Percentiles rank a stretch among this genome's conserved stretches.
These are phyloP conservation scores for Aromia moschata DNA, from an alignment of 2,888 invertebrate species.

Conservation along the genomic window DNA sequence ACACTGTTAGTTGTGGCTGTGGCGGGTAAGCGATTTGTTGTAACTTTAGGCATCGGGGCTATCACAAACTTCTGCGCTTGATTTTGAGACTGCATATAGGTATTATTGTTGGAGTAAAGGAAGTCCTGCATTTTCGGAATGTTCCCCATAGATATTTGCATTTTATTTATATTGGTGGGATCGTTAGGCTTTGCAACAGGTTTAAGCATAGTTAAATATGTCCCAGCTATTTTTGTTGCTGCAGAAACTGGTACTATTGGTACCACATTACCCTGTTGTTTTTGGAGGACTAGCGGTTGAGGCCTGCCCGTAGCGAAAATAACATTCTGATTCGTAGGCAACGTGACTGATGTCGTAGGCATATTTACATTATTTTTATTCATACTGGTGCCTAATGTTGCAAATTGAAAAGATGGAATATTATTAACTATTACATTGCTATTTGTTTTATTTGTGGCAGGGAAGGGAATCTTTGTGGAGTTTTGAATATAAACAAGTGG, in stretches of 20 bases:
- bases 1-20: constrained; percentile 69
- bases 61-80: constrained; percentile 66
- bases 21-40: constrained; percentile 66
- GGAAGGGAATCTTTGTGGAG: constrained; percentile 54
- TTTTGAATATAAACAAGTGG: constrained; percentile 71
- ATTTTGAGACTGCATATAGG: constrained; percentile 36
- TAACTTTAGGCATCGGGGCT: constrained; percentile 70
- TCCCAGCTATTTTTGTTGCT: constrained; percentile 65
- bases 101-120: constrained; percentile 50
- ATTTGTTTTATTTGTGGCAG: constrained; percentile 37
- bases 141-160: constrained; percentile 39
- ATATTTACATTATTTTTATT: constrained; percentile 44
- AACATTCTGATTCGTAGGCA: constrained; percentile 48
- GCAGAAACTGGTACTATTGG: constrained; percentile 65
- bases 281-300: constrained; percentile 69
- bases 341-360: constrained; percentile 32
- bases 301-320: constrained; percentile 54
- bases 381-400: constrained; percentile 44
- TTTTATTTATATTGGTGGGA: constrained; percentile 58
- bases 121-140: constrained; percentile 32
- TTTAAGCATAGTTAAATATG: constrained; percentile 68
- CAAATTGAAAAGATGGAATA: constrained; percentile 46
- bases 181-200: constrained; percentile 63
- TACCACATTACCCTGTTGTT: constrained; percentile 59
- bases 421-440: constrained; percentile 39